Evolutionary conservation across 2,113 vertebrate genomes (phyloP).

Genomic region (Callipepla californica): DNA sequence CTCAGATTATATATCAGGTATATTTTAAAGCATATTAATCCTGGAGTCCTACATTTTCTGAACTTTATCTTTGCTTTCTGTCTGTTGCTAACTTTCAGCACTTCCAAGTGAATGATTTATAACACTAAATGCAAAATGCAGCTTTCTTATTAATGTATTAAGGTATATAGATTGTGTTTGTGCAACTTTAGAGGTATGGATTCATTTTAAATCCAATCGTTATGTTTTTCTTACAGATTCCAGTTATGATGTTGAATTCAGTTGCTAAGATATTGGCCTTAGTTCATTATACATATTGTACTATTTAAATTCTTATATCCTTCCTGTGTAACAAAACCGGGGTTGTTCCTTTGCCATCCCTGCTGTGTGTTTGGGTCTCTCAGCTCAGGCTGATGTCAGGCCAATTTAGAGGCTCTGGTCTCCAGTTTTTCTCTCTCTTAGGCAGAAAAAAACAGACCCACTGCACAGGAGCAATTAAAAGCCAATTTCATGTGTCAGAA

Average conservation of each 20-base stretch:
- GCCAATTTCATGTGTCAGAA: neutral
- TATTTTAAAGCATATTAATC: neutral
- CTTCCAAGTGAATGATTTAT: neutral
- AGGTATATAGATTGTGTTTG: neutral
- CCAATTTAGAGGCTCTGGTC: neutral
- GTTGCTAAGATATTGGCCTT: neutral
- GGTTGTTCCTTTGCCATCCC: neutral
- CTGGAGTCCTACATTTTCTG: neutral
- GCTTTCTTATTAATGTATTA: neutral
- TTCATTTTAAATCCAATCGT: neutral
- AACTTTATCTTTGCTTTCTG: neutral
- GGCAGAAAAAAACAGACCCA: neutral
- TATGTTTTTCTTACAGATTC: neutral
- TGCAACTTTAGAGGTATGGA: neutral
- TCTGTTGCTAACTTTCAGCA: neutral
- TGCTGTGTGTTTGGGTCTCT: neutral
- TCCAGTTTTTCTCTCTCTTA: neutral
- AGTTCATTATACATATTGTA: neutral
- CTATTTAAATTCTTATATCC: neutral
- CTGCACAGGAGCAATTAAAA: neutral
- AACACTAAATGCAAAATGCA: neutral
- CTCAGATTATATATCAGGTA: neutral
- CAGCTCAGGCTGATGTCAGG: fast-evolving
- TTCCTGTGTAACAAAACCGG: neutral
- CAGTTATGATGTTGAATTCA: neutral